A percentile compares a stretch with the other conserved stretches of the same genome.
These are phyloP conservation scores for Tethea ocularis DNA, from an alignment of 2,888 invertebrate species.

Conservation along the genomic window DNA sequence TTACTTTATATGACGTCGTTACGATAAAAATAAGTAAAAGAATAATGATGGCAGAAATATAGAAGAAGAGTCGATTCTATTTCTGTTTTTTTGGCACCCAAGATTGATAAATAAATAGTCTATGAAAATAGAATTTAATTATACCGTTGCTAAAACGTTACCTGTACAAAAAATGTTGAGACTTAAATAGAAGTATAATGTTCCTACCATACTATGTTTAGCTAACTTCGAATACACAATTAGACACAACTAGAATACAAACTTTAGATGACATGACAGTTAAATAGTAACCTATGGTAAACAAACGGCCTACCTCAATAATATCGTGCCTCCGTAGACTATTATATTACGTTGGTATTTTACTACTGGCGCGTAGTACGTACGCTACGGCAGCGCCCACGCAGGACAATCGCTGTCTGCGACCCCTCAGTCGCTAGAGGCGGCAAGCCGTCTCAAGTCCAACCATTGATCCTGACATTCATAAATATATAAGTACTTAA, in stretches of 20 bases:
- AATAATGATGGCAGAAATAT: constrained; percentile 9
- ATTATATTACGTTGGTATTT: constrained; percentile 32
- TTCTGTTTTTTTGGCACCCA: constrained; percentile 33
- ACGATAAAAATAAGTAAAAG: constrained; percentile 5
- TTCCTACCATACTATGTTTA: neutral
- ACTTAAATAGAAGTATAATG: too few relatives aligned
- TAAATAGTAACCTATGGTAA: constrained; percentile 15
- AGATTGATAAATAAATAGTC: too few relatives aligned
- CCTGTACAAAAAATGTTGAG: too few relatives aligned
- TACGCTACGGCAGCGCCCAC: constrained; percentile 41
- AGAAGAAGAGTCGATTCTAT: too few relatives aligned
- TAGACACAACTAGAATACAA: neutral
- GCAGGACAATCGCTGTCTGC: constrained; percentile 29
- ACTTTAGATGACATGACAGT: neutral
- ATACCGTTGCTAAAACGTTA: too few relatives aligned
- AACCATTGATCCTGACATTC: neutral
- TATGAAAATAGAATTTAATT: too few relatives aligned
- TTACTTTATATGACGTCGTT: neutral
- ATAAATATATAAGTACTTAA: neutral
- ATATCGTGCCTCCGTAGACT: constrained; percentile 17
- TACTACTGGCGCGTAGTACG: constrained; percentile 15
- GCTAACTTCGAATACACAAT: neutral
- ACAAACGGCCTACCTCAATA: constrained; percentile 34
- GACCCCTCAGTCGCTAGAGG: constrained; percentile 11
- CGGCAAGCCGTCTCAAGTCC: constrained; percentile 11